Percentiles rank a stretch among this genome's conserved stretches.
phyloP scores from a whole-genome alignment of 2,888 invertebrate genomes.

The Brenthis ino region DNA sequence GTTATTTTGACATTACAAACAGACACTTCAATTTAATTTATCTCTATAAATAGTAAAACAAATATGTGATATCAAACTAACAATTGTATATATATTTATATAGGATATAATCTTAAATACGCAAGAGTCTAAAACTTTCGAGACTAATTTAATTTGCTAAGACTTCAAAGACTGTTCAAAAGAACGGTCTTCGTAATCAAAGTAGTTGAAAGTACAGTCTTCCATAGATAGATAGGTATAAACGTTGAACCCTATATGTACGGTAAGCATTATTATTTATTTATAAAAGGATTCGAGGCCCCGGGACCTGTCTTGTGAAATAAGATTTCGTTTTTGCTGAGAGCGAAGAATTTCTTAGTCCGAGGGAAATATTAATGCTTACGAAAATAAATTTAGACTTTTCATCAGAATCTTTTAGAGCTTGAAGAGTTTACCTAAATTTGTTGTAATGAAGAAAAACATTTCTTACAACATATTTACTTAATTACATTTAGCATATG shows the following conservation, averaged over 20 bases:
- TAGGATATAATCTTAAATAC: not conserved
- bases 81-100: not conserved
- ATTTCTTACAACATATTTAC: not conserved
- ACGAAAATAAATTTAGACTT: conserved; percentile 1
- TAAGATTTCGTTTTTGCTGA: conserved; percentile 8
- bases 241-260: conserved; percentile 1
- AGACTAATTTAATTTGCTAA: conserved; percentile 1
- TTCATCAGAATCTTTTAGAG: conserved; percentile 9
- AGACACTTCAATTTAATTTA: no score
- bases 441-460: not conserved
- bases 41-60: no score
- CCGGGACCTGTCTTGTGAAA: conserved; percentile 9
- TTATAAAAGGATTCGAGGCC: conserved; percentile 3
- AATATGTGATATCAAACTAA: no score
- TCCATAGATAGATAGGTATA: not conserved
- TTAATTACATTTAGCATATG: no score
- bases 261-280: not conserved
- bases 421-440: not conserved
- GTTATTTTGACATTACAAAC: no score
- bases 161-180: not conserved
- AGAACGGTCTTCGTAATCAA: not conserved
- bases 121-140: not conserved
- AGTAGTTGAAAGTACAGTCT: not conserved
- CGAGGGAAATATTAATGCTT: conserved; percentile 3
- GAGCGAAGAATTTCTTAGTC: not conserved